Evolutionary conservation across 1,140 invertebrate genomes (phyloP), one percentile per base, ranked within the genome.

Genomic region (Latrodectus geometricus): DNA sequence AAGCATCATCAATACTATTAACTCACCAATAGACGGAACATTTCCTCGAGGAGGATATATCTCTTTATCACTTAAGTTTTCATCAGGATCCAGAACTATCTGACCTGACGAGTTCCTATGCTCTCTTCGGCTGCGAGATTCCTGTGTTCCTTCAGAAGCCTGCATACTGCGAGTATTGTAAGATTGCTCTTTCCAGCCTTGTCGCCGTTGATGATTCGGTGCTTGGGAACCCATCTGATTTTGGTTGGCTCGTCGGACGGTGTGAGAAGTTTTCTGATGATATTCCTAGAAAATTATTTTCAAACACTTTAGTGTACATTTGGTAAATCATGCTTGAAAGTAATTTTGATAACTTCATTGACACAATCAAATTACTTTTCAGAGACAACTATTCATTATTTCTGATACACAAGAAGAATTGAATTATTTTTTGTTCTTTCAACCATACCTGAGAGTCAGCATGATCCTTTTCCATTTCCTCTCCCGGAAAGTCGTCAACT

Each of bases 41-140:
- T 35, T 61, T 61, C 11, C 11, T 20, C 68, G 9, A n/a, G 88
- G 35, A 61, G 91, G 91, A 88, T 93, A 93, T 89, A 96, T 95
- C 91, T 96, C 95, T 89, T 96, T 96, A 90, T 96, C 95, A 88
- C 95, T 96, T 9, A 97, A 92, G 91, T 96, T 96, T 90, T 96
- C 96, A 86, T 96, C 95, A 86, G 95, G 95, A 89, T 96, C 95
- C 88, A 96, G 94, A 74, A 96, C 94, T 20, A 89, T 87, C 87
- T 90, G 90, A 9, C 89, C 89, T 49, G 86, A 83, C 50, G 79
- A 65, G 49, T 88, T 88, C 23, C 81, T 61, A n/a, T 79, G 80
- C 56, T 84, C 81, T n/a, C 72, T 72, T 23, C 84, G 49, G 12
- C n/a, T 72, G 5, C 69, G 75, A 12, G 52, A 23, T 12, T 79